Base-by-base conservation (phyloP, 2,888 invertebrate species). In the Shargacucullia verbasci region DNA sequence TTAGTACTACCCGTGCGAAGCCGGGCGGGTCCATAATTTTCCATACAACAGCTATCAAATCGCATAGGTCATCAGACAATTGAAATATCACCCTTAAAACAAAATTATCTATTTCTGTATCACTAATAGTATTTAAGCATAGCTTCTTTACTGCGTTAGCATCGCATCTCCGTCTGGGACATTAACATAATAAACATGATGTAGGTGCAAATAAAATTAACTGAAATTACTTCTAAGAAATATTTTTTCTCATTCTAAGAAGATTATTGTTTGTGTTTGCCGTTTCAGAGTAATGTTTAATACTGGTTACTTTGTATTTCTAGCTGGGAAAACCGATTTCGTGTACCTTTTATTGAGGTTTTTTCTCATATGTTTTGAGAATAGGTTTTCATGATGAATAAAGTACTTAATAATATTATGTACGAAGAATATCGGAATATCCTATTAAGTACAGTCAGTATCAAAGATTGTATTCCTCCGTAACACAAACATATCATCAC, bases 211-310 rank as follows among this genome's bases (percentile, higher is more conserved):
- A 27, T 39, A 33, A 7, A 35, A 13, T 13, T 8, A 35, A 35
- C 13, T 35, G n/a, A n/a, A n/a, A n/a, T n/a, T n/a, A 45, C 14
- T 55, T 63, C 47, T 1, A 15, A 35, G 46, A 55, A 52, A 7
- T 15, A 25, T 50, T 35, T 44, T 33, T 53, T 59, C 14, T n/a
- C 13, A 2, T 65, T 62, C 55, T 43, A 0, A 44, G 70, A 63
- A 69, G 11, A 38, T 8, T 1, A 44, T 61, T 48, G 33, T 60
- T 48, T 27, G 35, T 52, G 14, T 59, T 39, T 0, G 6, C 50
- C 8, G 45, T 67, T 59, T 45, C 37, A 45, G 49, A 12, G 14
- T 10, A 1, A 27, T 37, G 5, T 45, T 38, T 11, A 45, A 61
- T 40, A 2, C 15, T 20, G n/a, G 39, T 61, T 35, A 40, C 11